These are phyloP conservation scores for Erannis defoliaria DNA, from an alignment of 2,888 invertebrate genomes.

Conservation along the genomic window DNA sequence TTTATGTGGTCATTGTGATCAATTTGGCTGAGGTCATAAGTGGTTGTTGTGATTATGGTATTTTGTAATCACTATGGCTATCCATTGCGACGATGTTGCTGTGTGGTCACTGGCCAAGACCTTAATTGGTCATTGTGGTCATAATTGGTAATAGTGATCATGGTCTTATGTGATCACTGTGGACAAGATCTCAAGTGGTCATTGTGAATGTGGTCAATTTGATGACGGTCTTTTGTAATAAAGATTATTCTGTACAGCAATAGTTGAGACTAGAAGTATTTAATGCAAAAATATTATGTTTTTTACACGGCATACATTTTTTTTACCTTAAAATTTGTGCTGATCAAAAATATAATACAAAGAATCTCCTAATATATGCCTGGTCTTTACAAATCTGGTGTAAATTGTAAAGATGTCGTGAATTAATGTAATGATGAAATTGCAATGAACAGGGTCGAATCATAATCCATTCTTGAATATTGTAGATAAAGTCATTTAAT, in stretches of 20 bases:
- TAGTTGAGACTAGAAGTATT: constrained; percentile 4
- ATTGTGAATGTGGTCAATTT: not conserved
- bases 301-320: not conserved
- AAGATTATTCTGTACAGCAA: constrained; percentile 4
- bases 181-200: too few species aligned
- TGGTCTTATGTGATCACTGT: too few species aligned
- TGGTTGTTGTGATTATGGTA: too few species aligned
- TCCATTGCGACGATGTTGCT: too few species aligned
- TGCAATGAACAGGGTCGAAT: constrained; percentile 31
- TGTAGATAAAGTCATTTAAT: constrained; percentile 29
- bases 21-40: not conserved
- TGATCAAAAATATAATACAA: constrained; percentile 2
- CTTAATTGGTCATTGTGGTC: too few species aligned
- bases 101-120: too few species aligned
- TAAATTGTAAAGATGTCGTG: not conserved
- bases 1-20: not conserved
- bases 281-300: constrained; percentile 8
- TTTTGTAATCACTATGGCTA: too few species aligned
- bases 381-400: not conserved
- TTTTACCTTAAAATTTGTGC: not conserved
- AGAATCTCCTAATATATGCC: constrained; percentile 6
- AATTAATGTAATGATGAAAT: constrained; percentile 6
- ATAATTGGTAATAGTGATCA: too few species aligned
- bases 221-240: not conserved
- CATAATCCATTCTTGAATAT: constrained; percentile 19